Percentiles rank a stretch among this genome's conserved stretches.
Conservation (phyloP, 1,140 invertebrate species). For the Formica selysi region DNA sequence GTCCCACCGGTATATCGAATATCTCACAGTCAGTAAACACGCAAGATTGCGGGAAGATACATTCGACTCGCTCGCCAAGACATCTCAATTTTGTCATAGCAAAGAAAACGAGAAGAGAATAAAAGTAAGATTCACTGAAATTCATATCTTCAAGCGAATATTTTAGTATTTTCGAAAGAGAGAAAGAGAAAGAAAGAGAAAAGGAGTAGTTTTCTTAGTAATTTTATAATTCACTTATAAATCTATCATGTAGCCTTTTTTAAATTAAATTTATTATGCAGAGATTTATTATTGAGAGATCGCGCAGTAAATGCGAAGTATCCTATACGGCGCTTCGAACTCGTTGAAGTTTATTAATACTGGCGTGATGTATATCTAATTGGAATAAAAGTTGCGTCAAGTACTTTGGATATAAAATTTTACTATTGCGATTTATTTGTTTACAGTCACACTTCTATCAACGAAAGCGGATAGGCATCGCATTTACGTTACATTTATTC, state of each 20-base stretch:
- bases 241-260: too few relatives aligned
- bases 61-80: slow-evolving; percentile 48
- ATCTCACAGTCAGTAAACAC: slow-evolving; percentile 75
- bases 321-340: neutral
- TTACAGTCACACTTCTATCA: neutral
- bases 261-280: too few relatives aligned
- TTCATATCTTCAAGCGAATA: slow-evolving; percentile 24
- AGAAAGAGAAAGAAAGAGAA: too few relatives aligned
- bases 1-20: slow-evolving; percentile 66
- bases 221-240: too few relatives aligned
- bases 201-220: too few relatives aligned
- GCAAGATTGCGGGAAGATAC: slow-evolving; percentile 67
- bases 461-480: neutral
- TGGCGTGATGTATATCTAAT: neutral
- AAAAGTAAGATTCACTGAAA: slow-evolving; percentile 9
- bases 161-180: slow-evolving; percentile 16
- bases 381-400: neutral
- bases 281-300: too few relatives aligned
- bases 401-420: slow-evolving; percentile 17
- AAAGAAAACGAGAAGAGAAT: slow-evolving; percentile 39
- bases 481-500: slow-evolving; percentile 48
- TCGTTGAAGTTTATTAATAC: neutral
- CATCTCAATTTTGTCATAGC: slow-evolving; percentile 26
- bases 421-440: neutral
- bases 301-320: neutral